A percentile compares a stretch with the other conserved stretches of the same genome.
These are phyloP conservation scores for Paramormyrops hopkinsi DNA, from an alignment of 2,797 vertebrate species.

Conservation along the genomic window DNA sequence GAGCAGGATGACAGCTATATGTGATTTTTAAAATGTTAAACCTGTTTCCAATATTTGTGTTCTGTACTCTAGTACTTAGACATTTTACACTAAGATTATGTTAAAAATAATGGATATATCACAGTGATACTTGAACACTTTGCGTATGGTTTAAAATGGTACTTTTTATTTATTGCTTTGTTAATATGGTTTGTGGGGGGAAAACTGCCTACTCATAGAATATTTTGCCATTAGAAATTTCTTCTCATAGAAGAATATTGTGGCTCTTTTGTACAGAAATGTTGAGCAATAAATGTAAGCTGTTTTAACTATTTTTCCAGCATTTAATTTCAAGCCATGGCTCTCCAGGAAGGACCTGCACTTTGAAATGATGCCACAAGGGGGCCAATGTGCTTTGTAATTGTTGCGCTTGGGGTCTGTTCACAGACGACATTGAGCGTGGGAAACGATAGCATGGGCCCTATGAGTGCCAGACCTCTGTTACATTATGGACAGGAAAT, in stretches of 20 bases:
- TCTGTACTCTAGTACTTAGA: neutral
- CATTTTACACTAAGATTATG: slow-evolving; percentile 6
- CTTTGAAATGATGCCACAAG: slow-evolving; percentile 6
- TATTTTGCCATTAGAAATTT: slow-evolving; percentile 29
- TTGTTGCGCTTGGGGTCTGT: neutral
- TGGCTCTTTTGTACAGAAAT: slow-evolving; percentile 41
- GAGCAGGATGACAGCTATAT: neutral
- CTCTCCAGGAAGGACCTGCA: neutral
- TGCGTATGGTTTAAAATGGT: slow-evolving; percentile 13
- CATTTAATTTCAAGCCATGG: neutral
- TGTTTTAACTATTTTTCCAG: neutral
- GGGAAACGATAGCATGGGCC: neutral
- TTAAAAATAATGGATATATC: neutral
- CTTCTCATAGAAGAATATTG: slow-evolving; percentile 48
- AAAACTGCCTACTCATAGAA: slow-evolving; percentile 15
- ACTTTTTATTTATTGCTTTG: slow-evolving; percentile 11
- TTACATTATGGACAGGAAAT: neutral
- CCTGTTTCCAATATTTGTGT: neutral
- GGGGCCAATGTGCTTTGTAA: neutral
- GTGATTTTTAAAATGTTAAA: neutral
- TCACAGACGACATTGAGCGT: neutral
- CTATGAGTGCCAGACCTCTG: neutral
- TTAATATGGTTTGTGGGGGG: neutral
- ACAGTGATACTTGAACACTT: slow-evolving; percentile 16
- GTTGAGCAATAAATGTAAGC: slow-evolving; percentile 42